A percentile compares a stretch with the other conserved stretches of the same genome.
phyloP scores from a whole-genome alignment of 2,888 invertebrate genomes.

The Stegophylla sp. region DNA sequence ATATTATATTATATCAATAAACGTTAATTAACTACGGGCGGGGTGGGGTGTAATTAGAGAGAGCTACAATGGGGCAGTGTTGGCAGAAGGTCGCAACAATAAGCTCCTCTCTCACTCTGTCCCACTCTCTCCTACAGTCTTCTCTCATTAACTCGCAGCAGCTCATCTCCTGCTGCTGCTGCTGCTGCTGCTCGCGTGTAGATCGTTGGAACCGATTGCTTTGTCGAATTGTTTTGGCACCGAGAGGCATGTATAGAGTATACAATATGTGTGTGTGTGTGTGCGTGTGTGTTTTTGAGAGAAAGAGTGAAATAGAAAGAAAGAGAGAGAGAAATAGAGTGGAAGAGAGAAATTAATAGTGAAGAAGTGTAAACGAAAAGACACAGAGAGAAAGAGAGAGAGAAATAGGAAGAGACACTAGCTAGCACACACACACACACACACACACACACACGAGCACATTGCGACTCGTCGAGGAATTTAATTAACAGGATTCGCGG shows the following conservation, averaged over 20 bases:
- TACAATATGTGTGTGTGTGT: too few relatives aligned
- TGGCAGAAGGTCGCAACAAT: constrained; percentile 46
- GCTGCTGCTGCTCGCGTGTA: constrained; percentile 4
- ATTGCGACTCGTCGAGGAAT: constrained; percentile 42
- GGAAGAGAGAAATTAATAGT: neutral
- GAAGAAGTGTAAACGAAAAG: too few relatives aligned
- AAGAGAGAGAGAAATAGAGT: neutral
- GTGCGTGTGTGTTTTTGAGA: neutral
- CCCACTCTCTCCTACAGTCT: neutral
- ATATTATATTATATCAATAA: constrained; percentile 42
- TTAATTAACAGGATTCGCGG: constrained; percentile 57
- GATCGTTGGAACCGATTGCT: constrained; percentile 24
- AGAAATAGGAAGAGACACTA: constrained; percentile 1
- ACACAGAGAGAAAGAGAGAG: neutral
- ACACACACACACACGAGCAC: constrained; percentile 1
- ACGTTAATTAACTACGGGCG: constrained; percentile 38
- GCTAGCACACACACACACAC: neutral
- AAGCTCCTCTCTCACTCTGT: neutral
- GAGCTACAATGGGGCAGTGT: constrained; percentile 33
- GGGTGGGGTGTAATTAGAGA: constrained; percentile 43
- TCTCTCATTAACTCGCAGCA: constrained; percentile 7
- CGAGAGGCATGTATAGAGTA: neutral
- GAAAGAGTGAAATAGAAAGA: neutral
- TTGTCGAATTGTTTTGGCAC: constrained; percentile 55
- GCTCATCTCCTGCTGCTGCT: neutral